Percentiles rank a stretch among this genome's conserved stretches.
phyloP scores from a whole-genome alignment of 2,797 vertebrate species.

The Phyllotis vaccarum region DNA sequence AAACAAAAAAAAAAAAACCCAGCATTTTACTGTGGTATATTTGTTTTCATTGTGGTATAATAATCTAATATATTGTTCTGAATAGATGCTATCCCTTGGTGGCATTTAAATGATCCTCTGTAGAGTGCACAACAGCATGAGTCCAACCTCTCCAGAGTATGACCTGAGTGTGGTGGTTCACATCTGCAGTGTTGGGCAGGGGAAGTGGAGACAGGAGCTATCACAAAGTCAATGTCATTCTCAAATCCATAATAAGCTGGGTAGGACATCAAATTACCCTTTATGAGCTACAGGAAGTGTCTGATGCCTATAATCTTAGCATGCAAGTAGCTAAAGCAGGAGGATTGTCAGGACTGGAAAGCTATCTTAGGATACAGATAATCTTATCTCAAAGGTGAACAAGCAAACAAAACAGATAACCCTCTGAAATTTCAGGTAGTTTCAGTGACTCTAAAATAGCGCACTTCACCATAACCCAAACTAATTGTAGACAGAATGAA shows the following conservation, averaged over 20 bases:
- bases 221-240: not conserved
- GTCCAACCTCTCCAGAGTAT: not conserved
- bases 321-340: not conserved
- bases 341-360: not conserved
- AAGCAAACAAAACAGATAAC: not conserved
- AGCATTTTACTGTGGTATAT: not conserved
- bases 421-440: not conserved
- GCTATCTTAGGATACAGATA: not conserved
- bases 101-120: not conserved
- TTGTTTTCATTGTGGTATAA: not conserved
- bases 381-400: not conserved
- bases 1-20: no score
- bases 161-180: not conserved
- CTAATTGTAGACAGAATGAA: conserved; percentile 69
- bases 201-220: not conserved
- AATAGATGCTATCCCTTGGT: not conserved
- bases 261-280: not conserved
- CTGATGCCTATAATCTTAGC: not conserved
- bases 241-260: not conserved
- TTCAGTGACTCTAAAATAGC: not conserved
- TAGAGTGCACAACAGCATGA: not conserved
- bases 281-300: no score
- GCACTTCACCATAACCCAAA: not conserved
- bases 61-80: not conserved
- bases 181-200: not conserved